Evolutionary conservation across 1,140 invertebrate genomes (phyloP).

Genomic region (Calycopis cecrops): DNA sequence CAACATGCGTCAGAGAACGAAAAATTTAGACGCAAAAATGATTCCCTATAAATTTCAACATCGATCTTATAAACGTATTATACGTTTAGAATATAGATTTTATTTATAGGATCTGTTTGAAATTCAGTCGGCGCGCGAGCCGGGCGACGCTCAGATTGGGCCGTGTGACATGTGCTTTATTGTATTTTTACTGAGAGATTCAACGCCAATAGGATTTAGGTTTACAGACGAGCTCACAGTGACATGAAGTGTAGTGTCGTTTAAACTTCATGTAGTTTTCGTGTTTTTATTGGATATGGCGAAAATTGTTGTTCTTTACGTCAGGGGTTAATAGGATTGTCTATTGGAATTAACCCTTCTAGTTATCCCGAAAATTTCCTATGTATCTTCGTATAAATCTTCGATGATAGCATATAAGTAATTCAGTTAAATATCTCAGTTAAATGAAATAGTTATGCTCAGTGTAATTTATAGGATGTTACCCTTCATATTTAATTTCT

Average conservation of each 20-base stretch:
- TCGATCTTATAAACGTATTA: conserved; percentile 9
- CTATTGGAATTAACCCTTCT: no score
- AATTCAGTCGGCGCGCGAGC: conserved; percentile 27
- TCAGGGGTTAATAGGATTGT: no score
- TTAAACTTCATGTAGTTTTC: no score
- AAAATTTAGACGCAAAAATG: no score
- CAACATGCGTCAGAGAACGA: no score
- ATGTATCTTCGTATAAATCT: no score
- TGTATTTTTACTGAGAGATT: conserved; percentile 33
- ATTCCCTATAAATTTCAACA: conserved; percentile 8
- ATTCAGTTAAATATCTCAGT: no score
- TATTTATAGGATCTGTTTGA: conserved; percentile 26
- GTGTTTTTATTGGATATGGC: no score
- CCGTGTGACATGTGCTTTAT: conserved; percentile 33
- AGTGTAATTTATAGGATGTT: neutral
- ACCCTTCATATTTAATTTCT: neutral
- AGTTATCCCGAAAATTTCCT: no score
- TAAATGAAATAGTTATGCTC: no score
- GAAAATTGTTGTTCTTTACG: no score
- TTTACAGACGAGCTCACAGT: conserved; percentile 21
- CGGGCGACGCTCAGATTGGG: conserved; percentile 27
- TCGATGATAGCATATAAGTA: no score
- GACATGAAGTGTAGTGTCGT: conserved; percentile 7
- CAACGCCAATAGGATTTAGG: conserved; percentile 28
- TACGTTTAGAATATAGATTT: conserved; percentile 29